Evolutionary conservation across 2,113 vertebrate genomes (phyloP).

Genomic region (Alligator sinensis): DNA sequence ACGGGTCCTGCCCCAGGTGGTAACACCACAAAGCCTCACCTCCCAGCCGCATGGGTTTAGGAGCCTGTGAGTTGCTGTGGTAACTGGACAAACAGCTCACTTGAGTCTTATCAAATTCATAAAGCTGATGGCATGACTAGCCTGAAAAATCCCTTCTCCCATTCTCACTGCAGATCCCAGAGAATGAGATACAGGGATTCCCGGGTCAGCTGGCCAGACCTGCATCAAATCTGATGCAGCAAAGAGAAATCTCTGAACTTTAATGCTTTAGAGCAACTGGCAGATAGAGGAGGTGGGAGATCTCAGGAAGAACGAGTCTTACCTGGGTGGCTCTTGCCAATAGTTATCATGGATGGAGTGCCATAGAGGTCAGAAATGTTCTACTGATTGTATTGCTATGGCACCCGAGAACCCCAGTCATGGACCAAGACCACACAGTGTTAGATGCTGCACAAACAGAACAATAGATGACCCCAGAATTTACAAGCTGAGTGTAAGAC

Average conservation of each 20-base stretch:
- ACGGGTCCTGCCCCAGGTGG: neutral
- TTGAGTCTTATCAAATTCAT: neutral
- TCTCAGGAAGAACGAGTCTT: neutral
- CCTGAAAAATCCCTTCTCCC: neutral
- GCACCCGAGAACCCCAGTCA: accelerated
- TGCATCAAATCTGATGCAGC: neutral
- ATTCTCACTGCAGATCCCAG: neutral
- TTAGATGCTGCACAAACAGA: neutral
- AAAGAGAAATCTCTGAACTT: neutral
- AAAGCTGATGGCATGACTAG: neutral
- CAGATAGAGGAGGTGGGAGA: neutral
- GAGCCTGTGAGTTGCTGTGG: neutral
- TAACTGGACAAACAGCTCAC: slow-evolving; percentile 51
- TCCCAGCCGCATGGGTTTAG: slow-evolving; percentile 1
- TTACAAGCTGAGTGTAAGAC: too few relatives aligned
- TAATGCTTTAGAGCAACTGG: neutral
- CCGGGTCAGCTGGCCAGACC: accelerated
- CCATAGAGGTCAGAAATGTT: neutral
- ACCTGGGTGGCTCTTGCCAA: neutral
- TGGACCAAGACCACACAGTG: neutral
- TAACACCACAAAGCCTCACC: slow-evolving; percentile 52
- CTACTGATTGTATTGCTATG: neutral
- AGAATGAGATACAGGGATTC: accelerated
- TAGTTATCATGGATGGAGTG: neutral
- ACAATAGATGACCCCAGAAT: too few relatives aligned